Evolutionary conservation across 2,888 invertebrate species (phyloP), one percentile per base, ranked within the genome.

Genomic region (Chrysodeixis includens): DNA sequence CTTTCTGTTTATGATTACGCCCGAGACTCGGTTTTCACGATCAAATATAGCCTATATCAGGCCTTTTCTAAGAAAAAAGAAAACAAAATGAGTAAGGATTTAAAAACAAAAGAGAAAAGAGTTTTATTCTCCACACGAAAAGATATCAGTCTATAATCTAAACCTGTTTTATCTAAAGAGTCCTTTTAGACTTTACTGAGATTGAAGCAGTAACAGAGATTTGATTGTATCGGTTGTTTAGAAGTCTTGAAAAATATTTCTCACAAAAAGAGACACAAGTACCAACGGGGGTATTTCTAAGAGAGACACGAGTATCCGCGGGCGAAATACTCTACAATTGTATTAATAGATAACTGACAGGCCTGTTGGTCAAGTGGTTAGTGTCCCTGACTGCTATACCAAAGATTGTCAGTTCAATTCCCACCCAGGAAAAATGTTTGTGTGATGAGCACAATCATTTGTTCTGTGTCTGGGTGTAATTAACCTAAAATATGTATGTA

Each of bases 31-130:
- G n/a, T n/a, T 16, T 35, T 12, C 35, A 8, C 44, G 32, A 59
- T 73, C 30, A 60, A 52, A 30, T 52, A 53, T 32, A 7, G 5
- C 12, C 26, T 35, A 5, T 12, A 14, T 4, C 12, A 14, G 14
- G 4, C 35, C 35, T 35, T 35, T 35, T 35, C 35, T 14, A 35
- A 35, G 14, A 4, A 5, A 35, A 35, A 35, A 35, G 10, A 32
- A 32, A 1, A 32, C 32, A 10, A 32, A 16, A 59, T 52, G 67
- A 67, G 51, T 55, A 14, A 16, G 67, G 35, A 71, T 51, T 55
- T 1, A 3, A n/a, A 16, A 16, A 44, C 18, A 46, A 46, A 46
- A 46, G 8, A 46, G 9, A 3, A 8, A 20, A 49, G 20, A 10
- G 10, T 49, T 49, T 49, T 49, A 49, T 49, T 49, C 20, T 20